Base-by-base conservation (phyloP, 2,797 vertebrate species). In the Alauda arvensis region DNA sequence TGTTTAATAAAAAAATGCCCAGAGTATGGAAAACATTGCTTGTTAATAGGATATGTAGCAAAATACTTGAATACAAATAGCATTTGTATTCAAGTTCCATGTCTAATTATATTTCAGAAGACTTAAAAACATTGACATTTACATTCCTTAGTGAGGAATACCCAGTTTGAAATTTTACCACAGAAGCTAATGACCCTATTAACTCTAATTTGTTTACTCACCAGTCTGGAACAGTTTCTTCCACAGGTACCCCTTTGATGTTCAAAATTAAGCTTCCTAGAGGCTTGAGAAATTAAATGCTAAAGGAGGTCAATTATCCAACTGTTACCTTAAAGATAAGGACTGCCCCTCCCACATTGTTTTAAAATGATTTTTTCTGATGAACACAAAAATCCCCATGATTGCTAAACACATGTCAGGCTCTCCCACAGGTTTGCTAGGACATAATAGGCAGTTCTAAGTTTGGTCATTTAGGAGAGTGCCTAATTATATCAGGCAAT, bases 141-240 rank as follows among this genome's bases (percentile, higher is more conserved):
- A 84, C 66, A 87, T 88, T 85, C 42, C 59, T 94, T 91, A 84
- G 84, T 89, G 90, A 96, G 84, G 86, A 96, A 96, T 95, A 96
- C 82, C 71, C 85, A 91, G 93, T 94, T 93, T 95, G 95, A 95
- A 95, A 93, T 96, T 97, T 97, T 95, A 95, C 93, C 89, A 94
- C 92, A 94, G 95, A 96, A 95, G 93, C 95, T 97, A 97, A 97
- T 93, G 96, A 96, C 95, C 96, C 95, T 94, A 92, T 97, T 97
- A 97, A 95, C 95, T 96, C 94, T 96, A 96, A 97, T 97, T 95
- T 97, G 96, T 97, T 97, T 97, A 96, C 95, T 96, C 95, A 97
- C 94, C 87, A 95, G 96, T 95, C 95, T 97, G 97, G 97, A 97
- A 97, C 96, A 82, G 78, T 92, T 93, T 94, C 93, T 97, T 96